Evolutionary conservation across 2,888 invertebrate species (phyloP).

Genomic region (Apamea sordens): DNA sequence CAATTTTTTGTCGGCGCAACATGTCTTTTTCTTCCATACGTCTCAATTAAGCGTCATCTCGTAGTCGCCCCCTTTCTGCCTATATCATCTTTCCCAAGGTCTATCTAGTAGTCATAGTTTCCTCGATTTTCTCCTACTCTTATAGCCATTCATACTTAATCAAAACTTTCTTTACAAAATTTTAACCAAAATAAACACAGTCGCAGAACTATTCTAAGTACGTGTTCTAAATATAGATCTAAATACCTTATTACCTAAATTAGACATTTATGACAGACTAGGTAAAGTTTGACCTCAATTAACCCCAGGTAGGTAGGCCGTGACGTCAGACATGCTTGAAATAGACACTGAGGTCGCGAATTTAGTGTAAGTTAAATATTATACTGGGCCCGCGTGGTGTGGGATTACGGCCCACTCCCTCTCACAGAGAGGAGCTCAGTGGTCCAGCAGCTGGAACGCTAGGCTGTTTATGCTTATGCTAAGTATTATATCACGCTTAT

Average conservation of each 20-base stretch:
- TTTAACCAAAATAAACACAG: background rate
- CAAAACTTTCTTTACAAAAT: no score
- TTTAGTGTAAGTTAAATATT: background rate
- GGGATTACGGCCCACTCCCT: background rate
- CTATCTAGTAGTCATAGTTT: no score
- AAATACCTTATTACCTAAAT: conserved; percentile 20
- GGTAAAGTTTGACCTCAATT: conserved; percentile 28
- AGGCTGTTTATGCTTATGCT: background rate
- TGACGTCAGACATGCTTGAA: conserved; percentile 17
- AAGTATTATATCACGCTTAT: background rate
- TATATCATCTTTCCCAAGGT: no score
- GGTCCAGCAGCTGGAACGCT: background rate
- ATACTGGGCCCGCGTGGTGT: background rate
- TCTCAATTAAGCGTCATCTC: no score
- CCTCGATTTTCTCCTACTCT: no score
- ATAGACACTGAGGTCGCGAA: background rate
- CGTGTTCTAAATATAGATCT: no score
- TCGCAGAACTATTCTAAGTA: background rate
- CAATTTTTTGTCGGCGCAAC: no score
- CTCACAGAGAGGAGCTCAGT: background rate
- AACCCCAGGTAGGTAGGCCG: conserved; percentile 9
- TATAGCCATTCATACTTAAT: no score
- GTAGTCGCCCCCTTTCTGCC: no score
- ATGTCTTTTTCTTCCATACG: no score
- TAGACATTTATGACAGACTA: conserved; percentile 10